Percentiles rank a stretch among this genome's conserved stretches.
These are phyloP conservation scores for Spicauda simplicius DNA, from an alignment of 2,888 invertebrate genomes.

Conservation along the genomic window DNA sequence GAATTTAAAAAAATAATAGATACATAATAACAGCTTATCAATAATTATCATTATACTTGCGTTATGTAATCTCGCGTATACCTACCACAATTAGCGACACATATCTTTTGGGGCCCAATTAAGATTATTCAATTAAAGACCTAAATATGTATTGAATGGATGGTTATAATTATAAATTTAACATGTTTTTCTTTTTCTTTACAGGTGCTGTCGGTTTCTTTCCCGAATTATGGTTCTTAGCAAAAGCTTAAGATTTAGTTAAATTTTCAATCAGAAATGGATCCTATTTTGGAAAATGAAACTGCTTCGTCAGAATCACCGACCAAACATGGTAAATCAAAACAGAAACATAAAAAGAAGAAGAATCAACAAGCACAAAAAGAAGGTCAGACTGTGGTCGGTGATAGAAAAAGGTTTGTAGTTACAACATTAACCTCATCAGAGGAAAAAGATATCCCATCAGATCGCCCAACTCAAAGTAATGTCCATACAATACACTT, in stretches of 20 bases:
- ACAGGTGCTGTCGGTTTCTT: constrained; percentile 62
- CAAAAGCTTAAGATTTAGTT: constrained; percentile 56
- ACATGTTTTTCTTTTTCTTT: constrained; percentile 51
- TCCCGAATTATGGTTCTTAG: constrained; percentile 67
- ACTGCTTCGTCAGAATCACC: constrained; percentile 71
- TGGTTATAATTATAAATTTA: constrained; percentile 8
- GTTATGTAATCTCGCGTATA: too few relatives aligned
- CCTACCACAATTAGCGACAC: too few relatives aligned
- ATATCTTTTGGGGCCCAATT: too few relatives aligned
- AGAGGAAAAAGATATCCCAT: constrained; percentile 65
- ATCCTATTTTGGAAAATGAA: constrained; percentile 82
- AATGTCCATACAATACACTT: constrained; percentile 81
- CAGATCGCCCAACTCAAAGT: constrained; percentile 63
- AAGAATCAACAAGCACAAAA: constrained; percentile 61
- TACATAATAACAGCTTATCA: background rate
- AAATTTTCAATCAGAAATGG: constrained; percentile 61
- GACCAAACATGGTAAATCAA: constrained; percentile 71
- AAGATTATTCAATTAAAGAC: too few relatives aligned
- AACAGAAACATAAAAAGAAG: constrained; percentile 76
- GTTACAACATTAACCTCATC: constrained; percentile 72
- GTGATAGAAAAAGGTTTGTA: constrained; percentile 74
- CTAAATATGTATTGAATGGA: too few relatives aligned
- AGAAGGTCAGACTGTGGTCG: constrained; percentile 73
- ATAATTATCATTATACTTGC: background rate
- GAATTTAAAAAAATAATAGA: too few relatives aligned